Percentiles rank a stretch among this genome's conserved stretches.
phyloP scores from a whole-genome alignment of 2,888 invertebrate species.

The Acholoe squamosa region DNA sequence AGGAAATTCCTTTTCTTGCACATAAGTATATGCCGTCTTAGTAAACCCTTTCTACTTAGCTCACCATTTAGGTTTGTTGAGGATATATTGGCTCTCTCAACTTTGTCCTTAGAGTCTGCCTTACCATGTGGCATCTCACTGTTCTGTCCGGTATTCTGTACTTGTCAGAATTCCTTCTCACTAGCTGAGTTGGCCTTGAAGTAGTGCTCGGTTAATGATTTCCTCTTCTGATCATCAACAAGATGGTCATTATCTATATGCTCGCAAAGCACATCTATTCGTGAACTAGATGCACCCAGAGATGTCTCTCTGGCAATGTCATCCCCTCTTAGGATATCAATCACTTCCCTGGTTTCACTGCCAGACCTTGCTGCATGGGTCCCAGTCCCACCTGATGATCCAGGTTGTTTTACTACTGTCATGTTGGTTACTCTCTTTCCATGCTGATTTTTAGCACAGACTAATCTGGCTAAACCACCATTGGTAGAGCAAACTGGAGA shows the following conservation, averaged over 20 bases:
- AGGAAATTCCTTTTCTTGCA: no score
- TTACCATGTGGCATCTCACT: no score
- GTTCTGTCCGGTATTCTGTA: background rate
- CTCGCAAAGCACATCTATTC: background rate
- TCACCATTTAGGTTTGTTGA: no score
- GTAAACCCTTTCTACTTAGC: no score
- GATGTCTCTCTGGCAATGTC: background rate
- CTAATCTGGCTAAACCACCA: background rate
- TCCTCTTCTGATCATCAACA: background rate
- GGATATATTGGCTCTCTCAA: no score
- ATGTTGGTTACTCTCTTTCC: background rate
- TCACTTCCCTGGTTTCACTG: background rate
- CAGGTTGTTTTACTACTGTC: background rate
- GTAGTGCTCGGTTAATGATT: slow-evolving; percentile 22
- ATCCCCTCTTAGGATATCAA: background rate
- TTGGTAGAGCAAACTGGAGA: background rate
- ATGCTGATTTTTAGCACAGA: background rate
- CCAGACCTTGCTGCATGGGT: background rate
- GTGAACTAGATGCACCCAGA: background rate
- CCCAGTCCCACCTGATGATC: background rate
- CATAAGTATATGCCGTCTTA: no score
- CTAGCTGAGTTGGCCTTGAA: slow-evolving; percentile 23
- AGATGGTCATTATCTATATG: background rate
- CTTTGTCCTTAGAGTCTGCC: no score
- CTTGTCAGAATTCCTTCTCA: slow-evolving; percentile 48